Evolutionary conservation across 2,797 vertebrate genomes (phyloP), one percentile per base, ranked within the genome.

Genomic region (Discoglossus pictus): DNA sequence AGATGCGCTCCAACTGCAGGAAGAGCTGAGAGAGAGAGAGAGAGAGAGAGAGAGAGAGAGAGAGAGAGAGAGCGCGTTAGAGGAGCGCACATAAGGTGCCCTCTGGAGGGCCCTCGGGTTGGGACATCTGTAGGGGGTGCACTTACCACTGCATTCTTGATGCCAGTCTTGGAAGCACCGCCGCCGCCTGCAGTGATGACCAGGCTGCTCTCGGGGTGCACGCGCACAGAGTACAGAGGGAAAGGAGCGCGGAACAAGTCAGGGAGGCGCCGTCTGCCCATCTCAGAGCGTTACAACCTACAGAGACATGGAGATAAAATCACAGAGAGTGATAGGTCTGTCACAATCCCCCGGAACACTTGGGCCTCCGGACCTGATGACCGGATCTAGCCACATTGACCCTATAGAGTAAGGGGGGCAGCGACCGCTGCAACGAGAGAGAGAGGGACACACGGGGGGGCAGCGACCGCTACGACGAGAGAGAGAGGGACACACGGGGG

Each of bases 191-290:
- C 94, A 2, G 92, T 89, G 53, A 98, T 86, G 50, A 94, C 88
- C 50, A 97, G 76, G 1, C 92, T 89, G 0, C 88, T 82, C 48
- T 83, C 79, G 3, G 87, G 83, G 72, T 95, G 92, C 2, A 96
- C 80, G 75, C 86, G 92, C 16, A 98, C 78, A 0, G 92, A 80
- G 74, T 98, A 98, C 35, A 98, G 82, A 3, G 96, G 96, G 79
- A 98, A 98, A 0, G 96, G 95, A 46, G 96, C 94, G 76, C 94
- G 84, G 82, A 97, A 97, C 44, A 98, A 75, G 80, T 97, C 94
- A 0, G 88, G 88, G 1, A 88, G 80, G 60, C 83, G 90, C 68
- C 86, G 86, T 48, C 86, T 93, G 43, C 90, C 90, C 95, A 97
- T 97, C 10, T 20, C 78, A 3, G 1, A 18, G 50, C 27, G 27